Evolutionary conservation across 2,888 invertebrate genomes (phyloP), one percentile per base, ranked within the genome.

Genomic region (Urechis unicinctus): DNA sequence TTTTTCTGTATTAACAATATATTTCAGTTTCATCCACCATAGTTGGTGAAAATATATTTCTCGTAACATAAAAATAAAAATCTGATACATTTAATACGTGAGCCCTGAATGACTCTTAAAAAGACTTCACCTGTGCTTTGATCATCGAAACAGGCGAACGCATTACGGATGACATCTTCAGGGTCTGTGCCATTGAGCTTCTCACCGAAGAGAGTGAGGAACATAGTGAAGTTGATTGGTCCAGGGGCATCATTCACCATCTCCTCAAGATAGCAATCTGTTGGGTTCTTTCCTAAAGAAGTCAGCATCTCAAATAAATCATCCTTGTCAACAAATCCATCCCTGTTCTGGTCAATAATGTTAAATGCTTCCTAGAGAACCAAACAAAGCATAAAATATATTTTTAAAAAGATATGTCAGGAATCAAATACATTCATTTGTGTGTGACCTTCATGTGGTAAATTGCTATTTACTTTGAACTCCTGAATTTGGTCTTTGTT

Each of bases 221-320:
- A 77, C 73, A 75, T 75, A 21, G 77, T 77, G 61, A 77, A 77
- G 63, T 77, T 77, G 54, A 77, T 69, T 30, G 76, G 73, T 42
- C 74, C 75, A 2, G 75, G 75, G 0, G 76, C 74, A 22, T 60
- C 72, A 30, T 58, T 64, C 36, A 77, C 67, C 77, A 77, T 77
- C 45, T 66, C 61, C 48, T 77, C 74, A 13, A 76, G 59, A 49
- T 56, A 55, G 1, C 69, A 65, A 46, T 76, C 76, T 3, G 70
- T 66, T 2, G 75, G 73, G 55, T 76, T 70, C 56, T 75, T 76
- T 2, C 77, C 60, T 13, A 77, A 66, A n/a, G 75, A 75, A 13
- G 72, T 70, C 62, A 71, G 67, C 65, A 75, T 71, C 50, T 74
- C 73, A 30, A 69, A 63, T 21, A 77, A 65, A 54, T 77, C 75